Conservation (phyloP, 2,888 invertebrate species). For the Habroteleia sp. region DNA sequence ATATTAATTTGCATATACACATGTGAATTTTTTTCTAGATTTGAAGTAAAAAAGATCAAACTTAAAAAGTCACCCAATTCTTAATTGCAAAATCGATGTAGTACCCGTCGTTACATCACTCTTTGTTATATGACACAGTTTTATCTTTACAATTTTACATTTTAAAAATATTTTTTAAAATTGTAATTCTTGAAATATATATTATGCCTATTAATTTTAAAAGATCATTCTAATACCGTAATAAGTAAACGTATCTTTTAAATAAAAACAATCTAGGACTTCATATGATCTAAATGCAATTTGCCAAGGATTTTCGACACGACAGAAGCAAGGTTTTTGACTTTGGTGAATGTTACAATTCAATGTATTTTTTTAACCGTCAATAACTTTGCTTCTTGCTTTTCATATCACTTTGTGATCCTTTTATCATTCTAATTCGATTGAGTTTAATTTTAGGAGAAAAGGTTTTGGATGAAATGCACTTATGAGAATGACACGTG, state of each 20-base stretch:
- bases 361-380: conserved; percentile 53
- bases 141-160: too few relatives aligned
- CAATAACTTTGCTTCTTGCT: conserved; percentile 34
- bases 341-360: conserved; percentile 14
- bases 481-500: conserved; percentile 37
- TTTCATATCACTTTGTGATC: conserved; percentile 37
- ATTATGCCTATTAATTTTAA: too few relatives aligned
- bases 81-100: too few relatives aligned
- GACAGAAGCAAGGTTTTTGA: conserved; percentile 45
- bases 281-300: conserved; percentile 17
- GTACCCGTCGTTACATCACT: too few relatives aligned
- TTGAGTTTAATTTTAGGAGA: conserved; percentile 16
- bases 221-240: too few relatives aligned
- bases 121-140: too few relatives aligned
- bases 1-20: too few relatives aligned
- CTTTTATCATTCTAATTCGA: conserved; percentile 22
- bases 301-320: conserved; percentile 37
- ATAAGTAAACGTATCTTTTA: conserved; percentile 12
- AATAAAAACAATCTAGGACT: conserved; percentile 4
- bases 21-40: too few relatives aligned
- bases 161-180: too few relatives aligned
- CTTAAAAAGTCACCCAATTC: too few relatives aligned
- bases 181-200: too few relatives aligned
- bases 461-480: conserved; percentile 13
- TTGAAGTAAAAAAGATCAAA: too few relatives aligned